These are phyloP conservation scores for Apocheima hispidaria DNA, from an alignment of 2,888 invertebrate genomes.

Conservation along the genomic window DNA sequence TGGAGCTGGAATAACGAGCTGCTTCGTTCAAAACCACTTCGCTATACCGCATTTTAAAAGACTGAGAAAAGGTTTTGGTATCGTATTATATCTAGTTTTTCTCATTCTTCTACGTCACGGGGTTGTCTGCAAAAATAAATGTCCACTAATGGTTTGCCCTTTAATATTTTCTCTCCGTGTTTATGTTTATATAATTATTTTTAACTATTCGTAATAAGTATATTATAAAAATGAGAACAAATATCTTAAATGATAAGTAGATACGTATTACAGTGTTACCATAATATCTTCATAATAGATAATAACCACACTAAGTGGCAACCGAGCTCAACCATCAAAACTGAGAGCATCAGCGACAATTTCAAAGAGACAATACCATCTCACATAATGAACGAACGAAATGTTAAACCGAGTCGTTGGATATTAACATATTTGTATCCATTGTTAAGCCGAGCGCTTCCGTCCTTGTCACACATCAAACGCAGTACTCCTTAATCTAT, in stretches of 20 bases:
- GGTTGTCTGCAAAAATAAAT: neutral
- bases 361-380: constrained; percentile 17
- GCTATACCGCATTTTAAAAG: constrained; percentile 21
- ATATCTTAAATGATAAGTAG: too few relatives aligned
- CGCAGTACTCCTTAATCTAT: constrained; percentile 43
- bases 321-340: constrained; percentile 9
- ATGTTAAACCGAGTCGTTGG: constrained; percentile 13
- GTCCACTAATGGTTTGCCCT: neutral
- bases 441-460: constrained; percentile 38
- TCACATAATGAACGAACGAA: constrained; percentile 11
- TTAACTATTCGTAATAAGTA: too few relatives aligned
- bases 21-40: constrained; percentile 25
- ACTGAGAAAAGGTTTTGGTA: constrained; percentile 6
- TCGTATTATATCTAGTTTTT: neutral
- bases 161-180: too few relatives aligned
- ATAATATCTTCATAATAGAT: neutral
- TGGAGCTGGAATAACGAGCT: constrained; percentile 23
- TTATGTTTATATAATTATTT: too few relatives aligned
- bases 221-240: too few relatives aligned
- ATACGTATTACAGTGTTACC: neutral
- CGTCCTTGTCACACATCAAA: constrained; percentile 46
- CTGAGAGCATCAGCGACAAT: constrained; percentile 22
- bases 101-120: neutral
- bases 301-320: constrained; percentile 1
- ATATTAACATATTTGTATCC: constrained; percentile 44